phyloP scores from a whole-genome alignment of 2,113 vertebrate species.

The Leptosomus discolor region DNA sequence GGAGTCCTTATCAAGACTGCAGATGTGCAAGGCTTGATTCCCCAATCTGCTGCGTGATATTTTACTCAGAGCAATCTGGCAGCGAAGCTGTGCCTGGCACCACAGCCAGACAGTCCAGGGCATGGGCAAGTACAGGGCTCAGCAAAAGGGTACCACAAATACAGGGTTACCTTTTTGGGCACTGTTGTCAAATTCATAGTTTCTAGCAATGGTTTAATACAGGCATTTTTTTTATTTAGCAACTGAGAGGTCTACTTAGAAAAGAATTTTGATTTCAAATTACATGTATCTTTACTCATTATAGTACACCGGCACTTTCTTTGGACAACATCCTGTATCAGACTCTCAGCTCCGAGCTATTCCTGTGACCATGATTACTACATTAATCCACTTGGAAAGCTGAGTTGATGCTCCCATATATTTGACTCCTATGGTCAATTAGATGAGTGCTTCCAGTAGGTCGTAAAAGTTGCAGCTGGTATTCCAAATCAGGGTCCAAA shows the following conservation, averaged over 20 bases:
- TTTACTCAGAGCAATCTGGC: background rate
- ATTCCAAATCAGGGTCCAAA: background rate
- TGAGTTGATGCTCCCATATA: background rate
- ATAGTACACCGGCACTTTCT: background rate
- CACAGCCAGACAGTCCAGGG: fast-evolving
- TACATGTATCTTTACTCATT: background rate
- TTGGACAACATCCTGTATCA: background rate
- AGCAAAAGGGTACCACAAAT: background rate
- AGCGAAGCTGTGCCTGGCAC: background rate
- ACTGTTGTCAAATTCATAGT: background rate
- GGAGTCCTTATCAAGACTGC: constrained; percentile 25
- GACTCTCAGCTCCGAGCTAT: background rate
- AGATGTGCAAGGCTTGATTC: background rate
- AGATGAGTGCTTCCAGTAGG: background rate
- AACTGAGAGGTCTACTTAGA: background rate
- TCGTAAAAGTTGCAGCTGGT: background rate
- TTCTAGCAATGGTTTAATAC: background rate
- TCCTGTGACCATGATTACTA: background rate
- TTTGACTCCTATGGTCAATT: background rate
- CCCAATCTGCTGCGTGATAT: background rate
- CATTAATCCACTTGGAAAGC: background rate
- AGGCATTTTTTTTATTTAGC: background rate
- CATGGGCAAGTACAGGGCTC: background rate
- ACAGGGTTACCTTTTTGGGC: background rate
- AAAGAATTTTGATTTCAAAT: background rate